A percentile compares a stretch with the other conserved stretches of the same genome.
phyloP scores from a whole-genome alignment of 1,140 invertebrate genomes.

The Bilobella aurantiaca region DNA sequence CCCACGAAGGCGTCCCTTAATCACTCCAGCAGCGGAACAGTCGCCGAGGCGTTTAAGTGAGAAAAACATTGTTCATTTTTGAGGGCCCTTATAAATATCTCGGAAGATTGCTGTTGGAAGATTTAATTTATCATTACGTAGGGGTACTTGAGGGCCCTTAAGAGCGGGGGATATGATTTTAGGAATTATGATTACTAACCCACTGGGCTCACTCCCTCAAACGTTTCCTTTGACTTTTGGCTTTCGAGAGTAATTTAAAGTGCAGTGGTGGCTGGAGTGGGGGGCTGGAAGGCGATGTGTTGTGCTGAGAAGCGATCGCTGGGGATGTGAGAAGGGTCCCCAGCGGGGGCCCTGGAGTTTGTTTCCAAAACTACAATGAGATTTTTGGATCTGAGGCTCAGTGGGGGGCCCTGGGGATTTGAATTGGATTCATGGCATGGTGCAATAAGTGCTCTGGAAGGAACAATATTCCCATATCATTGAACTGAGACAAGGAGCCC shows the following conservation, averaged over 20 bases:
- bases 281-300: neutral
- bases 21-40: no score
- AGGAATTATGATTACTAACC: neutral
- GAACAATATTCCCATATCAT: no score
- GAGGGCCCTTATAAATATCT: neutral
- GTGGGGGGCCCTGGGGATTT: neutral
- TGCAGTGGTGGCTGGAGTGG: neutral
- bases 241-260: neutral
- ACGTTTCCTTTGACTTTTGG: conserved; percentile 1
- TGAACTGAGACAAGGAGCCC: no score
- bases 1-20: neutral
- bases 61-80: conserved; percentile 1
- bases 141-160: neutral
- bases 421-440: neutral
- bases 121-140: neutral
- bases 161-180: neutral
- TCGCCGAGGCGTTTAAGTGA: no score
- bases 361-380: conserved; percentile 8
- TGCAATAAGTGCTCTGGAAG: no score
- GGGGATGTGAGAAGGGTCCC: neutral
- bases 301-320: neutral
- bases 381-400: neutral
- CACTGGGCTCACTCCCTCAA: neutral
- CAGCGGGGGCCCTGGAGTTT: neutral
- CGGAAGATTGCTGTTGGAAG: no score